Conservation (phyloP, 2,797 vertebrate species). For the Propithecus perrieri region DNA sequence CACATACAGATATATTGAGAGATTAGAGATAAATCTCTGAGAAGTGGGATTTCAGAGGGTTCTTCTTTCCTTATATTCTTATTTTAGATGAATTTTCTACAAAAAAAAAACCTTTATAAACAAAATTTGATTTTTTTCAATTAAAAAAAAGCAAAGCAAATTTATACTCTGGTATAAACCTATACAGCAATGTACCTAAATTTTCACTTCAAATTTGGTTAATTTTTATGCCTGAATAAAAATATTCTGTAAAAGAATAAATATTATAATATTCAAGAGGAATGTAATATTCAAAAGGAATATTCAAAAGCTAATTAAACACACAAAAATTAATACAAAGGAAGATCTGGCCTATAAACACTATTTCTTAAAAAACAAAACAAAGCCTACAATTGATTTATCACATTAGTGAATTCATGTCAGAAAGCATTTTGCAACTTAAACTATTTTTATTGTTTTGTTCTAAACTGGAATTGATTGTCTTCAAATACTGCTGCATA, state of each 20-base stretch:
- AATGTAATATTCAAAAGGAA: neutral
- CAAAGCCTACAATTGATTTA: neutral
- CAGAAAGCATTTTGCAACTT: neutral
- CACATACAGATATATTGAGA: neutral
- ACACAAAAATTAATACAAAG: neutral
- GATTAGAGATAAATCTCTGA: neutral
- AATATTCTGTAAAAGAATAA: constrained; percentile 34
- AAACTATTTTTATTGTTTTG: neutral
- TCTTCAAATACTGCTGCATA: neutral
- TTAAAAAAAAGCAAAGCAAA: constrained; percentile 1
- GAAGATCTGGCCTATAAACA: constrained; percentile 8
- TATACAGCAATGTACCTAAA: neutral
- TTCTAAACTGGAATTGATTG: neutral
- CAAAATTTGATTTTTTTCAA: constrained; percentile 29
- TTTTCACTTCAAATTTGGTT: constrained; percentile 6
- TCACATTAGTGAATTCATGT: constrained; percentile 1
- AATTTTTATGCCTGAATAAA: neutral
- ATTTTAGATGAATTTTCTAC: neutral
- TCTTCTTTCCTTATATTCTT: neutral
- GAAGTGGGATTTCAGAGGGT: neutral
- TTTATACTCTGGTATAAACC: neutral
- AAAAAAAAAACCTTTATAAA: neutral
- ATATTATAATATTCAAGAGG: neutral
- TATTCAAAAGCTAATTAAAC: neutral
- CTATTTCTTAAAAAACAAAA: constrained; percentile 3